Conservation (phyloP, 1,140 invertebrate species). For the Zaprionus ornatus region DNA sequence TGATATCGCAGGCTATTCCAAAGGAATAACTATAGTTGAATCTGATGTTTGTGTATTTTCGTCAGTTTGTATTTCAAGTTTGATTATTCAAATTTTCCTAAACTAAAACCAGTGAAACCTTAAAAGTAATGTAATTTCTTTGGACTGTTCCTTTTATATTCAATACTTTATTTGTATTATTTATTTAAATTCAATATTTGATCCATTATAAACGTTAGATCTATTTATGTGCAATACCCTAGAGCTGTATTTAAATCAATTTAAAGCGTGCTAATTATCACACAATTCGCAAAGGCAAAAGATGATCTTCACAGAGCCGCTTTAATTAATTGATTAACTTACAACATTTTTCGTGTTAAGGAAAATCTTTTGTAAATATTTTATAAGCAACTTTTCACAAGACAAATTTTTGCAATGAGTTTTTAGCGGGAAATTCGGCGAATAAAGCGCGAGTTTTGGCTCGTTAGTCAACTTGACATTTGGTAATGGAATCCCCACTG, state of each 20-base stretch:
- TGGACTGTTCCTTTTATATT: no score
- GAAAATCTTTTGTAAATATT: slow-evolving; percentile 1
- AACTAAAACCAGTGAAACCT: no score
- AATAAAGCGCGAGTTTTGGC: slow-evolving; percentile 13
- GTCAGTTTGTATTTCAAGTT: no score
- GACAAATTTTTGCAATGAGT: background rate
- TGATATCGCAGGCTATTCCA: no score
- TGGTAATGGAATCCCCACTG: background rate
- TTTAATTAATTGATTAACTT: slow-evolving; percentile 11
- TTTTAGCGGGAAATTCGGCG: background rate
- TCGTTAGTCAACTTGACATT: slow-evolving; percentile 10
- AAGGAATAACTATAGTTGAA: no score
- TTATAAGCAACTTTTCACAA: background rate
- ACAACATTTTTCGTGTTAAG: background rate
- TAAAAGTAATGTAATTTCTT: no score
- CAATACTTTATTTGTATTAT: background rate
- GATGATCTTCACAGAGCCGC: background rate
- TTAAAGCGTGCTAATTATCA: background rate
- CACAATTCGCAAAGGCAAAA: background rate
- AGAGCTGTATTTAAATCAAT: background rate
- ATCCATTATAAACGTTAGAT: no score
- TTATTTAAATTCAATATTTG: background rate
- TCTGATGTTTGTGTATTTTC: no score
- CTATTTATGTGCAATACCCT: background rate
- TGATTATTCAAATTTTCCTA: no score